These are phyloP conservation scores for Hymenochirus boettgeri DNA, from an alignment of 2,113 vertebrate species.

Conservation along the genomic window DNA sequence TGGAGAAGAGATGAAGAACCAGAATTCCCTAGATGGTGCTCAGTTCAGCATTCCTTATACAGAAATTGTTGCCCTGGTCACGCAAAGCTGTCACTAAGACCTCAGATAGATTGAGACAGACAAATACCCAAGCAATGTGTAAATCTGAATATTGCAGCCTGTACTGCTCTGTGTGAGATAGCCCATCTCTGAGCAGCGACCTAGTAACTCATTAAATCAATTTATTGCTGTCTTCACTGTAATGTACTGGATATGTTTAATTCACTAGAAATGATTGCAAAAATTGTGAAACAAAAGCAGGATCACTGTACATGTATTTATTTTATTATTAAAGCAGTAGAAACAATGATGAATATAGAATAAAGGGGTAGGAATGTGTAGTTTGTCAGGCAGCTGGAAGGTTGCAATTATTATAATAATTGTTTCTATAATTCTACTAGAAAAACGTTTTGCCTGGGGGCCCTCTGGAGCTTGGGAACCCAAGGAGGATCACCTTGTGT, in stretches of 20 bases:
- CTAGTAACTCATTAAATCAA: conserved; percentile 1
- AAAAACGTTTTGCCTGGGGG: too few species aligned
- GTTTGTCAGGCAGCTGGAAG: too few species aligned
- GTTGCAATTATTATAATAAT: too few species aligned
- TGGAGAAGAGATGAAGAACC: neutral
- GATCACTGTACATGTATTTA: too few species aligned
- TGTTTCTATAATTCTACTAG: too few species aligned
- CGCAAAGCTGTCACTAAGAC: neutral
- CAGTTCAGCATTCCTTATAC: conserved; percentile 9
- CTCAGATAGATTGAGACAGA: accelerated
- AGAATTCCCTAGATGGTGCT: neutral
- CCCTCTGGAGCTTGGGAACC: too few species aligned
- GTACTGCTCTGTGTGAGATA: neutral
- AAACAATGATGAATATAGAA: too few species aligned
- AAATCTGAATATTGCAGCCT: neutral
- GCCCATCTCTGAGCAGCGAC: neutral
- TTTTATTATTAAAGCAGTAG: too few species aligned
- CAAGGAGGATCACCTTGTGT: too few species aligned
- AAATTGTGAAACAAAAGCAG: too few species aligned
- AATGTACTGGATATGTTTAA: conserved; percentile 5
- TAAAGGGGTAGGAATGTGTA: too few species aligned
- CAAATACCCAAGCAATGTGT: conserved; percentile 17
- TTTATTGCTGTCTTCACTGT: neutral
- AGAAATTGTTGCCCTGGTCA: neutral
- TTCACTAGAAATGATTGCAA: too few species aligned